Base-by-base conservation (phyloP, 2,113 vertebrate genomes). In the Tetrax tetrax region DNA sequence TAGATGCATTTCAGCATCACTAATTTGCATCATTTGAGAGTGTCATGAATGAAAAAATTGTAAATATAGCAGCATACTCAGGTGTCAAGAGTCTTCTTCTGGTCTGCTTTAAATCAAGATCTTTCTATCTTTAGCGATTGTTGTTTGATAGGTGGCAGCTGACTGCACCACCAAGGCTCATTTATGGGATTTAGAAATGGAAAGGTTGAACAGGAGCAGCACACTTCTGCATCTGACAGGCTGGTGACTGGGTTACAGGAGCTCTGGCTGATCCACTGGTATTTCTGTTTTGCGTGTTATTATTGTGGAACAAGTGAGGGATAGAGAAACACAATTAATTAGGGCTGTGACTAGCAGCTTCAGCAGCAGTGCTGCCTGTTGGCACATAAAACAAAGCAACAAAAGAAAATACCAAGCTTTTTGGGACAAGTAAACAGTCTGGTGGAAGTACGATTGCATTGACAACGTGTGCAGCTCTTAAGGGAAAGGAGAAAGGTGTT, bases 281-380 rank as follows among this genome's bases (percentile, higher is more conserved):
- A 81, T 96, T 96, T 96, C 45, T 18, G 38, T 87, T 91, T 74
- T 86, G 31, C 20, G 2, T 87, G 59, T 64, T 92, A 50, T 63
- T 90, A 22, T 70, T 82, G 35, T 71, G 21, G 35, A 50, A 90
- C 65, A 60, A 61, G 51, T 47, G 71, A 96, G 37, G 51, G 31
- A 86, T 24, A 79, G 59, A 65, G 50, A 90, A 78, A 45, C 29
- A 68, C 35, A 76, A 23, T 78, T 94, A 95, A 92, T 93, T 88
- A 93, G 72, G 43, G 4, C 60, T 79, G n/a, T 93, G 75, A 81
- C 19, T 56, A 65, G 25, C 35, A 66, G 50, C 45, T 76, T 77
- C 64, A 47, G 51, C 53, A 89, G 64, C 60, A 66, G 25, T 51
- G 48, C 64, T 91, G n/a, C 27, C 54, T 93, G 15, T 50, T 71